Evolutionary conservation across 2,888 invertebrate genomes (phyloP).

Genomic region (Brachylomia viminalis): DNA sequence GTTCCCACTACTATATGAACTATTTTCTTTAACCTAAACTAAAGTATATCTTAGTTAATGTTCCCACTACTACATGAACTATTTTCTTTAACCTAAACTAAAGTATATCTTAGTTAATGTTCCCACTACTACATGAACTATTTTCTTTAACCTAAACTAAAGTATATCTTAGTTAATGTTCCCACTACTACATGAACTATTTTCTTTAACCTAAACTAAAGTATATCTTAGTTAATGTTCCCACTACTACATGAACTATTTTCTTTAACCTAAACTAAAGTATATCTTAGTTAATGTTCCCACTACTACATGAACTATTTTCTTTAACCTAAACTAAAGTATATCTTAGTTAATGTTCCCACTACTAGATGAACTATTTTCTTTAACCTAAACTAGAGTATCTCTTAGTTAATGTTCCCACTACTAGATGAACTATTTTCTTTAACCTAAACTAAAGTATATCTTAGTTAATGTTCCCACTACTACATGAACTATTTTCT

Average conservation of each 20-base stretch:
- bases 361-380: not conserved
- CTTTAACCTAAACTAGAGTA: not conserved
- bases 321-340: not conserved
- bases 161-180: no score
- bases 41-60: no score
- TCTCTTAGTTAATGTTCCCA: not conserved
- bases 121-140: not conserved
- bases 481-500: not conserved
- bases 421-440: not conserved
- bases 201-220: not conserved
- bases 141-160: not conserved
- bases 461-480: not conserved
- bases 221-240: no score
- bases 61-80: not conserved
- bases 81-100: not conserved
- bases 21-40: not conserved
- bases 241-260: not conserved
- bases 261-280: not conserved
- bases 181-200: not conserved
- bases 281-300: no score
- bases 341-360: no score
- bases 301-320: not conserved
- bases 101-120: no score
- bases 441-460: not conserved
- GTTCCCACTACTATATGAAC: not conserved